Conservation (phyloP, 1,140 invertebrate genomes). For the Ostrea denselamellosa region DNA sequence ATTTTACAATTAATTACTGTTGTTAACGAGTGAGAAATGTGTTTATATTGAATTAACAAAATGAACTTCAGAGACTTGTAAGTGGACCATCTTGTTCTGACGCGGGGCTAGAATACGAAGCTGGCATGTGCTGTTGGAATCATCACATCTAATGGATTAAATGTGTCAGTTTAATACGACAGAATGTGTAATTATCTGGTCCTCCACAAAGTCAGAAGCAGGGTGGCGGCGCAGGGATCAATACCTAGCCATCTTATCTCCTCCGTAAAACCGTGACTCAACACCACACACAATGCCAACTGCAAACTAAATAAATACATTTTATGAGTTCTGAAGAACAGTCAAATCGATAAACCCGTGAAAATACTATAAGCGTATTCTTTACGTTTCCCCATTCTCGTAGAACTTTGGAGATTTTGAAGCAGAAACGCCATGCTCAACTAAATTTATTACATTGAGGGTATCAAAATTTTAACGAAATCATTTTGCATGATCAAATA, state of each 20-base stretch:
- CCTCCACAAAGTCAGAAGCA: conserved; percentile 13
- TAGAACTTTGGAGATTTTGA: no score
- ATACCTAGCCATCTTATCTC: conserved; percentile 25
- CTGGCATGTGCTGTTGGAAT: not conserved
- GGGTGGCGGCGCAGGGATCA: conserved; percentile 2
- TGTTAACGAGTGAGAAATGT: no score
- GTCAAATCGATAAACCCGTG: not conserved
- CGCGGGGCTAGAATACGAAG: not conserved
- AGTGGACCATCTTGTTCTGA: not conserved
- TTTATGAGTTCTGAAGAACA: not conserved
- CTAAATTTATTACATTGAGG: not conserved
- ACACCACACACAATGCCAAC: not conserved
- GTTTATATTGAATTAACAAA: no score
- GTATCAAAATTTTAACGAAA: not conserved
- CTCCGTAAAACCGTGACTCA: conserved; percentile 13
- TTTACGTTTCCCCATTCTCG: not conserved
- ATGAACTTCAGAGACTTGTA: not conserved
- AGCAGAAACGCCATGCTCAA: not conserved
- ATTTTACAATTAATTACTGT: no score
- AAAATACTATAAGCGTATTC: not conserved
- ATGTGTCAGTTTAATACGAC: conserved; percentile 33
- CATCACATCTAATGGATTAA: not conserved
- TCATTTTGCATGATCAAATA: not conserved
- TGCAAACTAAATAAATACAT: conserved; percentile 39
- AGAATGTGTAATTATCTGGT: conserved; percentile 1